A percentile compares a stretch with the other conserved stretches of the same genome.
Evolutionary conservation across 2,113 vertebrate genomes (phyloP).

Genomic region (Ursus arctos): DNA sequence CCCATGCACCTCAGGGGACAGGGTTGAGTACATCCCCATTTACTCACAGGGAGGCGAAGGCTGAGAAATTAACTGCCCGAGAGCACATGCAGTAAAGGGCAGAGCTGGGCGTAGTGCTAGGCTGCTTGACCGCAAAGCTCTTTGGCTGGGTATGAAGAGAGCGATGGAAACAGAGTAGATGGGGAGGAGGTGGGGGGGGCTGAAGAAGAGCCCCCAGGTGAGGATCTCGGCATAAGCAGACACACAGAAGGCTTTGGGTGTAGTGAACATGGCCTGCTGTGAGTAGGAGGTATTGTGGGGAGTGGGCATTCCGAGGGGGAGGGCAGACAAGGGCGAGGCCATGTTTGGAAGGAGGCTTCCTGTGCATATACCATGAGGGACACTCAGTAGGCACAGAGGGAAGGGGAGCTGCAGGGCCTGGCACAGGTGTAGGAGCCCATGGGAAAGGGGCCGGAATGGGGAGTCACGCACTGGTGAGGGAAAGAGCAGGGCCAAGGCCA

Average conservation of each 20-base stretch:
- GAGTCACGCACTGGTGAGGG: background rate
- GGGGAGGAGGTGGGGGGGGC: fast-evolving
- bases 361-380: background rate
- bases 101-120: background rate
- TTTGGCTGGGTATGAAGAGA: background rate
- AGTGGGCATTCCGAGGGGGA: background rate
- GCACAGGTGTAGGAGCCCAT: background rate
- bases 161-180: background rate
- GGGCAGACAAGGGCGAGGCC: background rate
- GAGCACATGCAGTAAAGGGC: background rate
- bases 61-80: background rate
- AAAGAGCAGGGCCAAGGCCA: background rate
- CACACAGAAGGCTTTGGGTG: background rate
- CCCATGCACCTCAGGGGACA: background rate
- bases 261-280: fast-evolving
- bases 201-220: background rate
- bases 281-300: background rate
- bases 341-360: background rate
- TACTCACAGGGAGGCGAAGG: background rate
- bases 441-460: background rate
- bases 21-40: background rate
- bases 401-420: background rate
- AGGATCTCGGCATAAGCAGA: background rate
- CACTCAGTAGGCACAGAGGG: background rate
- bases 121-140: background rate